Evolutionary conservation across 2,888 invertebrate species (phyloP).

Genomic region (Diabrotica balteata): DNA sequence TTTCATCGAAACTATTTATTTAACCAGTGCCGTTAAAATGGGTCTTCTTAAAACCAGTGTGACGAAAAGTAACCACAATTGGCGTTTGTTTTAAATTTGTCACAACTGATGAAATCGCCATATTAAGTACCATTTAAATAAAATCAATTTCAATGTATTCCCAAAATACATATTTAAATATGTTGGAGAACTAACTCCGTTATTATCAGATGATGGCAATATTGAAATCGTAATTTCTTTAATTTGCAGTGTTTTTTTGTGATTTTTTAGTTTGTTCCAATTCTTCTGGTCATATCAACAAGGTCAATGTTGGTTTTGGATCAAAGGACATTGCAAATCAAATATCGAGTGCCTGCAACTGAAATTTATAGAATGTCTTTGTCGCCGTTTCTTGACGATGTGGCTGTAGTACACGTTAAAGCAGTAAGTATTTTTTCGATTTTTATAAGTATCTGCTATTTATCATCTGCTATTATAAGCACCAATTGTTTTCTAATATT

Average conservation of each 20-base stretch:
- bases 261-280: slow-evolving; percentile 73
- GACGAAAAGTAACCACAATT: no score
- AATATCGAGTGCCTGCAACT: slow-evolving; percentile 85
- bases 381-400: slow-evolving; percentile 84
- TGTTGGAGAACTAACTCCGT: no score
- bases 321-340: slow-evolving; percentile 82
- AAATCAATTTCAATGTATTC: no score
- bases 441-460: slow-evolving; percentile 6
- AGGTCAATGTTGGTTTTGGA: slow-evolving; percentile 84
- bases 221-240: no score
- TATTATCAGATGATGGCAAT: no score
- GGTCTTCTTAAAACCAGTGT: no score
- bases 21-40: no score
- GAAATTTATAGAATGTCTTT: slow-evolving; percentile 84
- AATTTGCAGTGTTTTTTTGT: background rate
- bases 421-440: slow-evolving; percentile 64
- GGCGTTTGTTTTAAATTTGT: no score
- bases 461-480: background rate
- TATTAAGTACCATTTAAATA: no score
- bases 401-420: slow-evolving; percentile 86
- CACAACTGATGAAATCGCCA: no score
- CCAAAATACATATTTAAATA: no score
- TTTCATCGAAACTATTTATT: no score
- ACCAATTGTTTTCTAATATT: background rate
- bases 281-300: slow-evolving; percentile 83